These are phyloP conservation scores for Philereme vetulata DNA, from an alignment of 2,888 invertebrate species.

Conservation along the genomic window DNA sequence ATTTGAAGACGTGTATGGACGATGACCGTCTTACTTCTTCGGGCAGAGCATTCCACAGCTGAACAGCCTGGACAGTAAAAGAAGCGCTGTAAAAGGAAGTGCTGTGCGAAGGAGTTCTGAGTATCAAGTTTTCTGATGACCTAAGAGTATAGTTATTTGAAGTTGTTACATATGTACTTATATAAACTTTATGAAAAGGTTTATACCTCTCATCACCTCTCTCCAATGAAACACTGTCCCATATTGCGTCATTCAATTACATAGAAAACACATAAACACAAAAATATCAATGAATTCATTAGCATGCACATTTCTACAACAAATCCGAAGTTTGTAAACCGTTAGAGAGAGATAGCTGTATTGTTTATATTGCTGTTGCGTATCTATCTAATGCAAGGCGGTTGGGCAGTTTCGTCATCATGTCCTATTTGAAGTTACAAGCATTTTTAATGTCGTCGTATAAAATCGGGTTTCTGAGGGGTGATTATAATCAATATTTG, in stretches of 20 bases:
- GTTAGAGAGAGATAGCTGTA: constrained; percentile 34
- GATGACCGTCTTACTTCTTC: no score
- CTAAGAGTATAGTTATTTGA: no score
- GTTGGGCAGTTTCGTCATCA: constrained; percentile 51
- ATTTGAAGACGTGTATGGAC: no score
- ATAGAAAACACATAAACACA: constrained; percentile 2
- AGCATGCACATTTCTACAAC: constrained; percentile 8
- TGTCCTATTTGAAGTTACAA: background rate
- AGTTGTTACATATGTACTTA: no score
- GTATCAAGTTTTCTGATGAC: no score
- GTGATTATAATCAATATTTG: no score
- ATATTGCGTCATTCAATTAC: constrained; percentile 6
- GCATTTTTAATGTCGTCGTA: no score
- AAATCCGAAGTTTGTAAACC: constrained; percentile 6
- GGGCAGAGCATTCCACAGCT: no score
- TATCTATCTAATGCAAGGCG: constrained; percentile 52
- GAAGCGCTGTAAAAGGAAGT: no score
- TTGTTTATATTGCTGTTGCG: constrained; percentile 53
- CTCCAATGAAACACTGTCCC: background rate
- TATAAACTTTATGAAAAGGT: background rate
- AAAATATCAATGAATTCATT: background rate
- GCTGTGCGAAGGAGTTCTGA: no score
- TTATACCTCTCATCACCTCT: background rate
- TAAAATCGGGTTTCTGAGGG: no score
- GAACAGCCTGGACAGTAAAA: no score